Percentiles rank a stretch among this genome's conserved stretches.
Evolutionary conservation across 2,888 invertebrate genomes (phyloP).

Genomic region (Caenorhabditis plicata): DNA sequence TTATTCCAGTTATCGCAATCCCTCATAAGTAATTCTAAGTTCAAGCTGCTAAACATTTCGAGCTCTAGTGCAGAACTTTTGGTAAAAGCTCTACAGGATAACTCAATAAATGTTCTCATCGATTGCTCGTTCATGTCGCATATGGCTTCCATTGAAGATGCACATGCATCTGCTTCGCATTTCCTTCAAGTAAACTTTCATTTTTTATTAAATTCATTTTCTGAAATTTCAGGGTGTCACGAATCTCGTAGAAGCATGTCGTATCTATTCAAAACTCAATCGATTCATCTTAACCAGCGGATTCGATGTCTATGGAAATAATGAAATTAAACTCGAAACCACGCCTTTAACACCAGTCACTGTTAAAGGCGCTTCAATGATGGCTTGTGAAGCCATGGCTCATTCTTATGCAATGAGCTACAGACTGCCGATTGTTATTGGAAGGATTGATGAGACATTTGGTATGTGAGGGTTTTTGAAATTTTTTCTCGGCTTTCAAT

Average conservation of each 20-base stretch:
- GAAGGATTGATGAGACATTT: no score
- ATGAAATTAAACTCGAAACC: conserved; percentile 13
- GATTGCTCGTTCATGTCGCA: conserved; percentile 14
- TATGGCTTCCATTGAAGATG: no score
- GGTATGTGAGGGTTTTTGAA: no score
- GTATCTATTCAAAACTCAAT: conserved; percentile 2
- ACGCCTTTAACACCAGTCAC: conserved; percentile 22
- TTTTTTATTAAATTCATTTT: not conserved
- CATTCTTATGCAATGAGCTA: conserved; percentile 56
- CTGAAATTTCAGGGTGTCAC: conserved; percentile 23
- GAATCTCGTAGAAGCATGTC: conserved; percentile 20
- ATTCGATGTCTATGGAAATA: conserved; percentile 29
- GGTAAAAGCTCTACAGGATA: not conserved
- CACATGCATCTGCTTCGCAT: no score
- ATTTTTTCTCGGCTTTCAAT: no score
- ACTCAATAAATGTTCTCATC: conserved; percentile 9
- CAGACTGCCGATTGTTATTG: conserved; percentile 45
- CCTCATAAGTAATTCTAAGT: conserved; percentile 3
- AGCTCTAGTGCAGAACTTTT: conserved; percentile 12
- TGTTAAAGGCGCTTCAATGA: conserved; percentile 39
- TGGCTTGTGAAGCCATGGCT: conserved; percentile 52
- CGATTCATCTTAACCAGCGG: conserved; percentile 16
- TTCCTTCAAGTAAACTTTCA: no score
- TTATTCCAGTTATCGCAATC: conserved; percentile 1
- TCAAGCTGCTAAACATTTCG: not conserved